These are phyloP conservation scores for Agrenia bidenticulata DNA, from an alignment of 2,888 invertebrate genomes.

Conservation along the genomic window DNA sequence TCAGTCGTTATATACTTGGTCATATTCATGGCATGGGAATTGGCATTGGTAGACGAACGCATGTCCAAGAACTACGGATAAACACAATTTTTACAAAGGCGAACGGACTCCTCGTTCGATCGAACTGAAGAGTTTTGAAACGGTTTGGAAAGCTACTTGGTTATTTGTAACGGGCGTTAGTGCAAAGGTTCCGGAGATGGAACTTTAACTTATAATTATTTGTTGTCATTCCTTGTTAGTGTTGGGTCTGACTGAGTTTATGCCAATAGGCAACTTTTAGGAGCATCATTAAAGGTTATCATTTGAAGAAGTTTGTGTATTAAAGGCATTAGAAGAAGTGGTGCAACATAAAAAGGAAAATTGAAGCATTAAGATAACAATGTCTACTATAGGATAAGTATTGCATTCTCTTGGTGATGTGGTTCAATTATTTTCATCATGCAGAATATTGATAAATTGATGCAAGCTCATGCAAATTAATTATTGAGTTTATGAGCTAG, in stretches of 20 bases:
- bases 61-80: conserved; percentile 9
- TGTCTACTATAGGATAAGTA: too few relatives aligned
- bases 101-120: not conserved
- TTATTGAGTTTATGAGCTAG: too few relatives aligned
- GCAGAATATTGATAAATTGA: not conserved
- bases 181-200: too few relatives aligned
- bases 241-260: too few relatives aligned
- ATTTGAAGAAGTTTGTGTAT: not conserved
- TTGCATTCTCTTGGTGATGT: too few relatives aligned
- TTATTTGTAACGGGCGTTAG: too few relatives aligned
- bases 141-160: too few relatives aligned
- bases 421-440: not conserved
- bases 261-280: not conserved
- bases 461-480: not conserved
- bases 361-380: too few relatives aligned
- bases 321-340: not conserved
- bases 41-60: not conserved
- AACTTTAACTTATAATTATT: too few relatives aligned
- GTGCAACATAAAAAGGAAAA: not conserved
- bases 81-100: conserved; percentile 3
- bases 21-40: conserved; percentile 5
- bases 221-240: too few relatives aligned
- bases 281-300: not conserved
- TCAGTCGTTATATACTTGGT: not conserved
- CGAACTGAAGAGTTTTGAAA: too few relatives aligned